Base-by-base conservation (phyloP, 2,888 invertebrate genomes). In the Cephonodes hylas region DNA sequence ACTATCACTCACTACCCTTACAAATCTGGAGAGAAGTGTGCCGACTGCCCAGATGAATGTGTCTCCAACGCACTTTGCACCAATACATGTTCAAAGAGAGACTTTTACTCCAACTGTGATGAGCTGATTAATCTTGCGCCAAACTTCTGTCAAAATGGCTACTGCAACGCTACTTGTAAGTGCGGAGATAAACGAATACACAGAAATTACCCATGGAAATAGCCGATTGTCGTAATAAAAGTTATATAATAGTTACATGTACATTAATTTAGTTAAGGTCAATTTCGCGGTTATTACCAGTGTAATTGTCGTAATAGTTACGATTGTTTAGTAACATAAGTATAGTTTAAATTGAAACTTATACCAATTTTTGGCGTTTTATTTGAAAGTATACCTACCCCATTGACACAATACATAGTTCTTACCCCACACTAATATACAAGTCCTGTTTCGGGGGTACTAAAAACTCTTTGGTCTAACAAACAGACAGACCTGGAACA, bases 81-180 rank as follows among this genome's bases (percentile, higher is more conserved):
- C 42, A 97, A 97, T 86, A 79, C 94, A 0, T 97, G 97, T 75
- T 91, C 93, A 42, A 93, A 93, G 65, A 94, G 94, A 44, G 96
- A 96, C 81, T 85, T 93, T 42, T 96, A 94, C 94, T 94, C 94
- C 60, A 96, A 97, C 85, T 97, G 97, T 81, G 88, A 85, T 20
- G 94, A 95, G 60, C 87, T 96, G 23, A 84, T 94, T 66, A 61
- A 71, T 13, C 76, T 88, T 89, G 53, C 86, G 18, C n/a, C 58
- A 66, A 76, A 75, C 34, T 69, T 84, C 2, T 92, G 92, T 64
- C 62, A 44, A 0, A 94, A 95, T 38, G 92, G 93, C 5, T 87
- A 93, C 58, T 97, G 97, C 81, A 94, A 94, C 65, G 96, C 96
- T 0, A 96, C 96, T 3, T 97, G 97, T 81, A 85, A 86, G 58